A percentile compares a stretch with the other conserved stretches of the same genome.
Conservation (phyloP, 2,888 invertebrate species). For the Leptinotarsa rubiginosa region DNA sequence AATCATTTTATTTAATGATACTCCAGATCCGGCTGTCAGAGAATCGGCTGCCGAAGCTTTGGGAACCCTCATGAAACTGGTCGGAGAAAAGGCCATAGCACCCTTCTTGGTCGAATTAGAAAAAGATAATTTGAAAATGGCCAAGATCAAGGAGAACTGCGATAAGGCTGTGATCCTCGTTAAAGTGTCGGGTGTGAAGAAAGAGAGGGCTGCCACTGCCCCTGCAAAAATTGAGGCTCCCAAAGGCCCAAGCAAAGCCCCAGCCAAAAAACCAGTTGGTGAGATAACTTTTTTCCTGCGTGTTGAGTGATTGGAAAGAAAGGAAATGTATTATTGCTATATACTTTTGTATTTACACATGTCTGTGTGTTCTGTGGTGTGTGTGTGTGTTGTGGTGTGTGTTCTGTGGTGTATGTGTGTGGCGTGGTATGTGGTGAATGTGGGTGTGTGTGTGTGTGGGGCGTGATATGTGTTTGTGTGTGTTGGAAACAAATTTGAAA, state of each 20-base stretch:
- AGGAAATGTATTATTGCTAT: too few relatives aligned
- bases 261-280: slow-evolving; percentile 49
- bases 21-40: slow-evolving; percentile 85
- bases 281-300: background rate
- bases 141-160: slow-evolving; percentile 92
- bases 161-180: slow-evolving; percentile 91
- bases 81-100: slow-evolving; percentile 90
- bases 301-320: too few relatives aligned
- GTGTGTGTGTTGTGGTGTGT: too few relatives aligned
- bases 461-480: too few relatives aligned
- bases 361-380: too few relatives aligned
- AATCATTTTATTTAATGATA: slow-evolving; percentile 10
- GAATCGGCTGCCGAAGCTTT: slow-evolving; percentile 94
- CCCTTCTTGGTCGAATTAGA: slow-evolving; percentile 92
- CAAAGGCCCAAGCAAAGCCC: slow-evolving; percentile 60
- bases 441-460: too few relatives aligned
- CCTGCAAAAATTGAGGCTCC: slow-evolving; percentile 63
- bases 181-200: slow-evolving; percentile 76
- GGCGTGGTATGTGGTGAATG: too few relatives aligned
- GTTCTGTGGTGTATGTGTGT: too few relatives aligned
- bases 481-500: too few relatives aligned
- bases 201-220: slow-evolving; percentile 70
- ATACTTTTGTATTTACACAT: too few relatives aligned
- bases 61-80: slow-evolving; percentile 92
- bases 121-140: slow-evolving; percentile 89